phyloP scores from a whole-genome alignment of 2,113 vertebrate genomes.

The Stegastes partitus region DNA sequence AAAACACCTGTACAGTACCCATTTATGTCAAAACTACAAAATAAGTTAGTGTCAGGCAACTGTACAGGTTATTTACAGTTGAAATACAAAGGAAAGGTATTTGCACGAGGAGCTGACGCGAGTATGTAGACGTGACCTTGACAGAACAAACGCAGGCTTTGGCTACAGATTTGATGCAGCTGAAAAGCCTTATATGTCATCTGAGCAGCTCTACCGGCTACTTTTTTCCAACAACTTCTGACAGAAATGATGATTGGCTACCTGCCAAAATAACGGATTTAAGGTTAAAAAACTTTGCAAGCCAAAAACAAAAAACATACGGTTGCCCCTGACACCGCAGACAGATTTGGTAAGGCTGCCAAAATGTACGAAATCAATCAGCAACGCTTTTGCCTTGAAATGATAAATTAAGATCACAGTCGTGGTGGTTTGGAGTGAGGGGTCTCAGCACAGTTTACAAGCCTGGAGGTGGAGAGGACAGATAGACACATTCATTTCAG shows the following conservation, averaged over 20 bases:
- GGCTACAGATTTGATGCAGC: conserved; percentile 3
- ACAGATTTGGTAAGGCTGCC: conserved; percentile 8
- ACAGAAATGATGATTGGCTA: conserved; percentile 5
- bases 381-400: conserved; percentile 21
- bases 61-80: conserved; percentile 85
- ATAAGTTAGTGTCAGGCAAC: conserved; percentile 85
- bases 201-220: background rate
- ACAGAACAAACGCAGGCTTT: conserved; percentile 14
- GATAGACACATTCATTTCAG: conserved; percentile 88
- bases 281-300: background rate
- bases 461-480: conserved; percentile 72
- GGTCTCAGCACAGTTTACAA: conserved; percentile 79
- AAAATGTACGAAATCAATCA: conserved; percentile 1
- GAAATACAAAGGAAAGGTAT: conserved; percentile 73
- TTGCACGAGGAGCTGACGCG: conserved; percentile 52
- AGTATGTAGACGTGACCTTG: conserved; percentile 29
- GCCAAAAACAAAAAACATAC: background rate
- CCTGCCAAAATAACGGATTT: conserved; percentile 1
- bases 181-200: conserved; percentile 1
- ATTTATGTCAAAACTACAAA: conserved; percentile 79
- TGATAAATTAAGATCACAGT: conserved; percentile 37
- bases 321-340: background rate
- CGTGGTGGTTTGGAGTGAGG: conserved; percentile 19
- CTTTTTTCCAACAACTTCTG: background rate
- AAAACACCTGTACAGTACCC: conserved; percentile 80